Evolutionary conservation across 37 sponge, comb jelly and placozoan genomes (phyloP).

Genomic region (Oscarella lobularis): DNA sequence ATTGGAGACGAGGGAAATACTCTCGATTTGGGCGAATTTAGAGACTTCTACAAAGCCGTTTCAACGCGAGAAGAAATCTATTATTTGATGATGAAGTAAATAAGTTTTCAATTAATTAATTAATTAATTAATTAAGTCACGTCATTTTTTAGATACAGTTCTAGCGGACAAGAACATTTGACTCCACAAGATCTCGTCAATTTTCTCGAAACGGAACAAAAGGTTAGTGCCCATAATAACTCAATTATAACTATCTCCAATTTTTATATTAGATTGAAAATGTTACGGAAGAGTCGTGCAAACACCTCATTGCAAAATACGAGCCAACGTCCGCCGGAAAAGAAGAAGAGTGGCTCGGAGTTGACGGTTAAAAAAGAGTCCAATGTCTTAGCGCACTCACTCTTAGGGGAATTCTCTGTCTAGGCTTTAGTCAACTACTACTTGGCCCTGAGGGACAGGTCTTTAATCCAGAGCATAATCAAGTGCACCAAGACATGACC

Average conservation of each 20-base stretch:
- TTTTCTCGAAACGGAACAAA: conserved; percentile 10
- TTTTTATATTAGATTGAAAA: not conserved
- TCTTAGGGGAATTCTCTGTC: too few relatives aligned
- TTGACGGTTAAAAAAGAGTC: too few relatives aligned
- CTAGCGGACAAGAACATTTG: conserved; percentile 2
- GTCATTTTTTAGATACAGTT: too few relatives aligned
- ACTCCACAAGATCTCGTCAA: not conserved
- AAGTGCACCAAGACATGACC: conserved; percentile 63
- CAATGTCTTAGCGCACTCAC: too few relatives aligned
- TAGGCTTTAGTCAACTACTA: conserved; percentile 43
- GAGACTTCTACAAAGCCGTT: not conserved
- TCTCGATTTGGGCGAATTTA: conserved; percentile 4
- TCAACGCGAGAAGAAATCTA: conserved; percentile 5
- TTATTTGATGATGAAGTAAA: not conserved
- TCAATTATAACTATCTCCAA: too few relatives aligned
- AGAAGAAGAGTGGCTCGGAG: conserved; percentile 1
- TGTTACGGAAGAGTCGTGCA: not conserved
- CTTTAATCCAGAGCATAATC: conserved; percentile 16
- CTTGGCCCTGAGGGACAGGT: conserved; percentile 50
- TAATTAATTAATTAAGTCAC: too few relatives aligned
- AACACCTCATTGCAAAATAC: conserved; percentile 6
- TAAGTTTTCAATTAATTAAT: too few relatives aligned
- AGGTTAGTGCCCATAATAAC: too few relatives aligned
- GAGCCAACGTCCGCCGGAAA: conserved; percentile 3
- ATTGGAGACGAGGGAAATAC: not conserved